Conservation (phyloP, 2,888 invertebrate genomes). For the Dermolepida albohirtum region DNA sequence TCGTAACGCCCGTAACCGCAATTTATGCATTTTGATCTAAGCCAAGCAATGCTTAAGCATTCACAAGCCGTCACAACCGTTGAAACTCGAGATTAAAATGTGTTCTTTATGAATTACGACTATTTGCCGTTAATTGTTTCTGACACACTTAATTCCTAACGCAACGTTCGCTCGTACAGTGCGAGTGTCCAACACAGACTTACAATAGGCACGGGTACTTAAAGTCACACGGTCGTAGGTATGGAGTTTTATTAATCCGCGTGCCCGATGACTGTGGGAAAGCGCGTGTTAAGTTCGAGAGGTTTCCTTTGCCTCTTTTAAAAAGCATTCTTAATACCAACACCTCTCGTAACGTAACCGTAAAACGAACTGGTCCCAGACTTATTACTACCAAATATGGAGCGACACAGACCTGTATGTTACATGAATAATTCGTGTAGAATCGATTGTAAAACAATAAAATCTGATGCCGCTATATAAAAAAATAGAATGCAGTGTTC, state of each 20-base stretch:
- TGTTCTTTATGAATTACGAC: constrained; percentile 6
- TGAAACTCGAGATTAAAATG: background rate
- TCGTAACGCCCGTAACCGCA: no score
- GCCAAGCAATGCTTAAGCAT: no score
- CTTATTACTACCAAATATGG: constrained; percentile 12
- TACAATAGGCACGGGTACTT: constrained; percentile 12
- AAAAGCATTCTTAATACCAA: constrained; percentile 8
- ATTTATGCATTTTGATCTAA: no score
- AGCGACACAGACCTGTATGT: background rate
- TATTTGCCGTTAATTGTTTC: constrained; percentile 17
- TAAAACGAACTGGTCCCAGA: constrained; percentile 5
- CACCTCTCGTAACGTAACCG: constrained; percentile 4
- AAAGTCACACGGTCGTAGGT: constrained; percentile 1
- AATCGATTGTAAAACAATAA: background rate
- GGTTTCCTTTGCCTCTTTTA: constrained; percentile 10
- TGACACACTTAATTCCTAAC: constrained; percentile 17
- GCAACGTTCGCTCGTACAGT: constrained; percentile 1
- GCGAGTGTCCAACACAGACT: background rate
- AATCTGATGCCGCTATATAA: background rate
- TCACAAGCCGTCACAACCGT: no score
- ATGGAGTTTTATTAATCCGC: constrained; percentile 4
- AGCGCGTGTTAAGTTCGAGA: constrained; percentile 12
- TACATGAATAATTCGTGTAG: background rate
- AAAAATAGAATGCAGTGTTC: no score
- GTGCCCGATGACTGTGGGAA: constrained; percentile 4